A percentile compares a stretch with the other conserved stretches of the same genome.
These are phyloP conservation scores for Allolobophora icterica DNA, from an alignment of 2,888 invertebrate species.

Conservation along the genomic window DNA sequence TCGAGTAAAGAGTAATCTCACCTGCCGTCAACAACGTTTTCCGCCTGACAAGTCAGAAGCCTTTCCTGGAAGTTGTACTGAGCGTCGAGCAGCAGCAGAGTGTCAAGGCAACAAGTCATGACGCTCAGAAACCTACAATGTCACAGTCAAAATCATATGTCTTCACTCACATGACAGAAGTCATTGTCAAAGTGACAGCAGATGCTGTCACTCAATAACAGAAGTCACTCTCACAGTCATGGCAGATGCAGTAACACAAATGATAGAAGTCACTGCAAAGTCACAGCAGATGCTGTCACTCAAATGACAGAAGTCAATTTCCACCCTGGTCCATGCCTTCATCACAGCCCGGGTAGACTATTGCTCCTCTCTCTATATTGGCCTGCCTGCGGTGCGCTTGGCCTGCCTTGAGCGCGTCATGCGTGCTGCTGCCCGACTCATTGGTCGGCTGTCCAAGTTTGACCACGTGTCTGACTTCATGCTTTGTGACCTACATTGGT, in stretches of 20 bases:
- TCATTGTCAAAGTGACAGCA: background rate
- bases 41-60: slow-evolving; percentile 57
- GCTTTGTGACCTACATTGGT: too few relatives aligned
- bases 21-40: slow-evolving; percentile 53
- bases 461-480: too few relatives aligned
- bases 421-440: too few relatives aligned
- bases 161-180: background rate
- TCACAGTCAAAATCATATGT: slow-evolving; percentile 1
- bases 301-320: background rate
- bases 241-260: background rate
- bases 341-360: too few relatives aligned
- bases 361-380: too few relatives aligned
- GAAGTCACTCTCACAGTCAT: background rate
- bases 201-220: background rate
- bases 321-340: too few relatives aligned
- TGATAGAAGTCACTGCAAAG: too few relatives aligned
- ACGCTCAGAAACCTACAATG: slow-evolving; percentile 57
- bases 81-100: slow-evolving; percentile 61
- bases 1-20: slow-evolving; percentile 39
- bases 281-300: too few relatives aligned
- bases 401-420: too few relatives aligned
- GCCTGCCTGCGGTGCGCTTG: too few relatives aligned
- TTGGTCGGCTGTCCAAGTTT: too few relatives aligned
- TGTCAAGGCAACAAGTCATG: slow-evolving; percentile 63
- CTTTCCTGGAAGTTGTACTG: slow-evolving; percentile 62